Conservation (phyloP, 2,797 vertebrate species). For the Hypotaenidia okinawae region DNA sequence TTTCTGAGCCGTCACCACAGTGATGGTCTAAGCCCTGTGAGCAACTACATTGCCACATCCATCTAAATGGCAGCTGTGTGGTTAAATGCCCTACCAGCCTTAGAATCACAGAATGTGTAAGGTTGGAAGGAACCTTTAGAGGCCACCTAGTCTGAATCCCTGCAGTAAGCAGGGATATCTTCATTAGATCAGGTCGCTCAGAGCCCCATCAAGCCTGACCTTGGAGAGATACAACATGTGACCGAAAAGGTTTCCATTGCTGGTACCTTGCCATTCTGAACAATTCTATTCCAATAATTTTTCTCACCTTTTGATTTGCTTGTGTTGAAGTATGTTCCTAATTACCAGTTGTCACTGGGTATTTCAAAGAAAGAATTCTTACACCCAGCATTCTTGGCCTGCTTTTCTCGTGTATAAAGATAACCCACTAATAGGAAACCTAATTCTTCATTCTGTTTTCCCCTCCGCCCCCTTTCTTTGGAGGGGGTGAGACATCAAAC, state of each 20-base stretch:
- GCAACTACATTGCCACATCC: background rate
- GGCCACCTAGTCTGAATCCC: too few relatives aligned
- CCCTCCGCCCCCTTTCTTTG: accelerated
- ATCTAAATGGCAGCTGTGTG: background rate
- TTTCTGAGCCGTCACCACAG: background rate
- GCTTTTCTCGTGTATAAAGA: background rate
- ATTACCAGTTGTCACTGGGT: background rate
- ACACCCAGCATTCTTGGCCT: background rate
- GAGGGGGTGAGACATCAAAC: background rate
- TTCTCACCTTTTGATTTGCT: background rate
- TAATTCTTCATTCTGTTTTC: background rate
- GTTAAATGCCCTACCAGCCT: background rate
- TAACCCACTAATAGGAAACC: background rate
- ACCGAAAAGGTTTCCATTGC: background rate
- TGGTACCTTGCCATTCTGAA: background rate
- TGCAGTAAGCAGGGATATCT: too few relatives aligned
- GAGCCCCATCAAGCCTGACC: too few relatives aligned
- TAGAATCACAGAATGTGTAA: too few relatives aligned
- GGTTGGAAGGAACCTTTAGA: too few relatives aligned
- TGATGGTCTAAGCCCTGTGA: background rate
- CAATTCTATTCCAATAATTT: background rate
- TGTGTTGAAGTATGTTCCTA: background rate
- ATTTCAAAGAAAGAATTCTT: background rate
- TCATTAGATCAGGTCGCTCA: too few relatives aligned
- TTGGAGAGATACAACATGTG: accelerated